phyloP scores from a whole-genome alignment of 2,113 vertebrate species.

The Bufo bufo region DNA sequence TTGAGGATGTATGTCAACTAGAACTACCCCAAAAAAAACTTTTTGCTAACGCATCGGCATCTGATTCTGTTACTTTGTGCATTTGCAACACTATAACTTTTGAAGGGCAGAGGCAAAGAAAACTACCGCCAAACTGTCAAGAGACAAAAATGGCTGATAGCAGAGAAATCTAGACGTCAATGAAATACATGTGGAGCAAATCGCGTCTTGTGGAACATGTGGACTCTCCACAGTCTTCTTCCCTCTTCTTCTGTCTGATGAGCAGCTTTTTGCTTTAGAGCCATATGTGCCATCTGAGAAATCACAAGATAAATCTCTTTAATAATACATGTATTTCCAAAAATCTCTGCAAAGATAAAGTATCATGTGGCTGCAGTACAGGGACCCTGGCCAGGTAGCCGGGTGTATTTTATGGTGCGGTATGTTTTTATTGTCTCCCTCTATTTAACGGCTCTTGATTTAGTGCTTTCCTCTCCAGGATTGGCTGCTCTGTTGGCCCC shows the following conservation, averaged over 20 bases:
- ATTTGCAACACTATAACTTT: too few relatives aligned
- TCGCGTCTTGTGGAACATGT: background rate
- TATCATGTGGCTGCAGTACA: slow-evolving; percentile 30
- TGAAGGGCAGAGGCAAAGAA: too few relatives aligned
- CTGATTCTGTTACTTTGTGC: too few relatives aligned
- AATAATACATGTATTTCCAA: slow-evolving; percentile 31
- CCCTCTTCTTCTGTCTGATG: background rate
- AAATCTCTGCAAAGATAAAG: slow-evolving; percentile 35
- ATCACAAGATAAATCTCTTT: slow-evolving; percentile 33
- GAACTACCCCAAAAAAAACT: too few relatives aligned
- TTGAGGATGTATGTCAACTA: too few relatives aligned
- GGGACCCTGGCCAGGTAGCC: background rate
- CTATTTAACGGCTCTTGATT: slow-evolving; percentile 34
- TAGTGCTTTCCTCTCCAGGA: slow-evolving; percentile 8
- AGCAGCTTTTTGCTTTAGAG: background rate
- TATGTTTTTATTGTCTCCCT: slow-evolving; percentile 35
- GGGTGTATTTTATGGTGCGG: slow-evolving; percentile 26
- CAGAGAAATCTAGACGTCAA: background rate
- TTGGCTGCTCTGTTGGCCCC: background rate
- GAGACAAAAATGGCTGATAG: background rate
- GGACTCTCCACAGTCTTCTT: background rate
- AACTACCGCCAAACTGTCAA: background rate
- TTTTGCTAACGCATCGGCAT: too few relatives aligned
- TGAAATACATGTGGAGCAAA: background rate
- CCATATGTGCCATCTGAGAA: background rate